Evolutionary conservation across 2,113 vertebrate genomes (phyloP), one percentile per base, ranked within the genome.

Genomic region (Equus przewalskii): DNA sequence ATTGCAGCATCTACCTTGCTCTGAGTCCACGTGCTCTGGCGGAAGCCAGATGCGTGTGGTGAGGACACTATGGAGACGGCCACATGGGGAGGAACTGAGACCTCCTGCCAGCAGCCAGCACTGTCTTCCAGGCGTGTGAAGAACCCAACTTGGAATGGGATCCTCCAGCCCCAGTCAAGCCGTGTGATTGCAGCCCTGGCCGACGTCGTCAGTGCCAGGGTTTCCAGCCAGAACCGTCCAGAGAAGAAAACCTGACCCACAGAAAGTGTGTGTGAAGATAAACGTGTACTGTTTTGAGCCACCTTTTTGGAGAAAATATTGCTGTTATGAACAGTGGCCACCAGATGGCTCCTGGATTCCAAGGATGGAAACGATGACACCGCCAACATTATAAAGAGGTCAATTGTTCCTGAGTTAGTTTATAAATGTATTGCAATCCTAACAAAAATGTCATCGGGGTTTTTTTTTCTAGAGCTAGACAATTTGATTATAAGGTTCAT

Each of bases 341-440:
- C 97, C 73, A 97, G 97, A 36, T 58, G 97, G 95, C 82, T 36
- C 11, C 21, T 14, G 26, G 21, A 64, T 24, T 4, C 72, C 78
- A 75, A 92, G 26, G 56, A 33, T 79, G 79, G 33, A 91, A 51
- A 49, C 3, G 0, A 7, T 72, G 21, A 5, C 1, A 41, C 72
- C 1, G 28, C 33, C 89, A 62, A 30, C 49, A 16, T 54, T 18
- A 15, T 12, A 51, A 30, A 36, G 21, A 67, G 54, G 60, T 78
- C 41, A 56, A 44, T 36, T 60, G 36, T 21, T 65, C 22, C 33
- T 18, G 41, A 81, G n/a, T 51, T 58, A 4, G 18, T 65, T 62
- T 46, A 62, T 41, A 73, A 89, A 76, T 54, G 4, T 69, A 60
- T 49, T 8, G 0, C 21, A n/a, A 60, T 36, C 12, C 81, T 81